These are phyloP conservation scores for Crypturellus undulatus DNA, from an alignment of 2,113 vertebrate genomes.

Conservation along the genomic window DNA sequence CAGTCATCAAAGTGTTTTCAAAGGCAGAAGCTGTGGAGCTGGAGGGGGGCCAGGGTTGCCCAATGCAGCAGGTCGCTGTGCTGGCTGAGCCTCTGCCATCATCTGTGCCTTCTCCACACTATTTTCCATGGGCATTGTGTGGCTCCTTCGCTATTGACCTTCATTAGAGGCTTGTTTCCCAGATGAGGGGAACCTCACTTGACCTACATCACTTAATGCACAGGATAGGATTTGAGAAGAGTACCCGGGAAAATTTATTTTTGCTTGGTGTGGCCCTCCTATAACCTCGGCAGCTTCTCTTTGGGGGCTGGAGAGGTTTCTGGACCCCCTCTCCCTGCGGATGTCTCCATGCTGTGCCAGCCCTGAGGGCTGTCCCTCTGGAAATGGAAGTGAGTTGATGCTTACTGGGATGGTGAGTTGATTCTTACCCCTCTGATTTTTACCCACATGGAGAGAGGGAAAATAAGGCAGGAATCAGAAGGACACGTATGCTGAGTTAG, in stretches of 20 bases:
- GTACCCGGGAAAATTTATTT: not conserved
- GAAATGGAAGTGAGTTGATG: accelerated
- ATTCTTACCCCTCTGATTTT: not conserved
- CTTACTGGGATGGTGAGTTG: not conserved
- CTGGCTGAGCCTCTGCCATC: not conserved
- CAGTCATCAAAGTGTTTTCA: slow-evolving; percentile 46
- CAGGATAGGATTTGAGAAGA: not conserved
- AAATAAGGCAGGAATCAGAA: not conserved
- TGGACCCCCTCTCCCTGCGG: not conserved
- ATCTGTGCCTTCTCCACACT: not conserved
- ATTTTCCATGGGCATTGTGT: no score
- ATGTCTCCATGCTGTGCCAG: accelerated
- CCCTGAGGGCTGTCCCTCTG: accelerated
- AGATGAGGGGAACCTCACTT: not conserved
- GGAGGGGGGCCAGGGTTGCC: not conserved
- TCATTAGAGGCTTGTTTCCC: not conserved
- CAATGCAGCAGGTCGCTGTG: not conserved
- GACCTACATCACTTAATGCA: not conserved
- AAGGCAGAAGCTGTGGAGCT: slow-evolving; percentile 10
- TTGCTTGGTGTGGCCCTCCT: not conserved
- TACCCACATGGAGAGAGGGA: accelerated
- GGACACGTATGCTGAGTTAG: not conserved
- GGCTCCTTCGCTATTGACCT: not conserved
- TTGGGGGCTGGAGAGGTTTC: not conserved
- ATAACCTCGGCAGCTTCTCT: accelerated